Base-by-base conservation (phyloP, 2,888 invertebrate species). In the Dyspetes luteomarginatus region DNA sequence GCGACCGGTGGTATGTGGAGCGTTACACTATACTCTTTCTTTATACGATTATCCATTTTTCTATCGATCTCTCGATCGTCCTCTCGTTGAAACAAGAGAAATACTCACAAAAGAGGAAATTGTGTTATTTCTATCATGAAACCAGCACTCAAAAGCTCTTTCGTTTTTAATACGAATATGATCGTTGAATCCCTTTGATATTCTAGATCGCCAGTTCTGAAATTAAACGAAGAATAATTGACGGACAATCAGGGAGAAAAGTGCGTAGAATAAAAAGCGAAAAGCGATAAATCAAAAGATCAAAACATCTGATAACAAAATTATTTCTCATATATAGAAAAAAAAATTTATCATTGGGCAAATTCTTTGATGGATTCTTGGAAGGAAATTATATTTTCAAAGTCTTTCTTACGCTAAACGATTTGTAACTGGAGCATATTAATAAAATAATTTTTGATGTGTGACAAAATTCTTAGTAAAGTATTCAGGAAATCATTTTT, bases 41-140 rank as follows among this genome's bases (percentile, higher is more conserved):
- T 15, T 12, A 9, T 28, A 48, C 48, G 15, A 48, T 48, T 48
- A 48, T 17, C 15, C 17, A 48, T 48, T 17, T 48, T 17, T 48
- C 17, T 17, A 15, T 60, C 36, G 41, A 60, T 56, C 17, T 9
- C 9, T 48, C 74, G 68, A 79, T 74, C 19, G n/a, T 45, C 43
- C 45, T 62, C 62, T 28, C 17, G n/a, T 19, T 56, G 68, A 74
- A 68, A 68, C 58, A 45, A 48, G 52, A 48, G 52, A 9, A 74
- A 22, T 48, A 43, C 72, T 73, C 41, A 30, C 52, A 0, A 26
- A 3, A 17, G 64, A 55, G 41, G 24, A 5, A 22, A 73, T 50
- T 68, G 78, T 78, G 60, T 68, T 79, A 64, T 79, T 28, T 74
- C 62, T 30, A 74, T 62, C 69, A 64, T 55, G 64, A 69, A 69